Base-by-base conservation (phyloP, 2,888 invertebrate species). In the Sympetrum striolatum region DNA sequence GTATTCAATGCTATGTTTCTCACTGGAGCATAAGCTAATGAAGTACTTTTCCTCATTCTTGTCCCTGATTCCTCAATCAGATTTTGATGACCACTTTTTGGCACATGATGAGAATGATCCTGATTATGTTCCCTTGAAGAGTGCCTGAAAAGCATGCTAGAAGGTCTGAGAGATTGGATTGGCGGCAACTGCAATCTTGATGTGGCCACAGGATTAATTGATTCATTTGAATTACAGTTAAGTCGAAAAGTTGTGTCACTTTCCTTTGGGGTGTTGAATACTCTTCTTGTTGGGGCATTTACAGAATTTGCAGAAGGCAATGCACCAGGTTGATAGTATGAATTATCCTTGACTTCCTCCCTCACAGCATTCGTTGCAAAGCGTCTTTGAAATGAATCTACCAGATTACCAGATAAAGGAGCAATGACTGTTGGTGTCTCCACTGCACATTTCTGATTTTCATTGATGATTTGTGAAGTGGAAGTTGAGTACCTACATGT, bases 371-470 rank as follows among this genome's bases (percentile, higher is more conserved):
- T 86, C 22, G 60, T 6, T 12, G 37, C 37, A 86, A 86, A 35
- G n/a, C 37, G 58, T 64, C 86, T 37, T 64, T 86, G 86, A 5
- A 86, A 37, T 86, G 86, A 86, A n/a, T 86, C 86, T 12, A 86
- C 86, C 2, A 86, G 10, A 58, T 60, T 35, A 14, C n/a, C 60
- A 18, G 86, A n/a, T n/a, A 64, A 37, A 25, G 58, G 86, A 14
- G 60, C n/a, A n/a, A 86, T 60, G n/a, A 64, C 37, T 86, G 35
- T 86, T 64, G 86, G 35, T 22, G 86, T 22, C 18, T 86, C 37
- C 35, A 86, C 39, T n/a, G n/a, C 60, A 86, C 60, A 86, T 64
- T 64, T 86, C 22, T 18, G 86, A 37, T 60, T 86, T 60, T 86
- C 60, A 37, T 60, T 58, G 37, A 35, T 60, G 31, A 18, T 12